A percentile compares a stretch with the other conserved stretches of the same genome.
Evolutionary conservation across 2,888 invertebrate genomes (phyloP).

Genomic region (Cerceris rybyensis): DNA sequence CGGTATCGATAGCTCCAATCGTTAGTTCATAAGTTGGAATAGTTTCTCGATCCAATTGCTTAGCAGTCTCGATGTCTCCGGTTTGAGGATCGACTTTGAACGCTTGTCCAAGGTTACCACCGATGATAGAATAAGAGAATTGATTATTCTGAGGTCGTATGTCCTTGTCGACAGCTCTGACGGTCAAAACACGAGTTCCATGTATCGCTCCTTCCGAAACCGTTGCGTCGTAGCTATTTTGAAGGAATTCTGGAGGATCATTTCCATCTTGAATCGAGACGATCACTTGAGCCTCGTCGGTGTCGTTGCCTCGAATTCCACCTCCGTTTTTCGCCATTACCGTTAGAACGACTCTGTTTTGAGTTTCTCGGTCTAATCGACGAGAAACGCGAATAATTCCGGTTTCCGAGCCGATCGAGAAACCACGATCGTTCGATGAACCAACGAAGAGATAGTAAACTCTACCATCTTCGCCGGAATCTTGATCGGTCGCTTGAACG

Average conservation of each 20-base stretch:
- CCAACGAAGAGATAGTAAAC: conserved; percentile 96
- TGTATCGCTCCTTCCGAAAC: conserved; percentile 91
- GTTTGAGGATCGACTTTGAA: conserved; percentile 94
- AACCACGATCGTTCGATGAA: conserved; percentile 95
- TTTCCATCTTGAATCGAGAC: conserved; percentile 97
- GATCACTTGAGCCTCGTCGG: conserved; percentile 96
- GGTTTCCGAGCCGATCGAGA: conserved; percentile 91
- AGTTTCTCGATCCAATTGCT: conserved; percentile 91
- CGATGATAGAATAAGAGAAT: conserved; percentile 94
- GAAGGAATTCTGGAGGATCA: conserved; percentile 96
- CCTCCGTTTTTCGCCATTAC: conserved; percentile 97
- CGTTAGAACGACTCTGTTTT: conserved; percentile 93
- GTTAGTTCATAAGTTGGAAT: conserved; percentile 89
- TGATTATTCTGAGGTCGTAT: conserved; percentile 95
- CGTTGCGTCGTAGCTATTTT: conserved; percentile 89
- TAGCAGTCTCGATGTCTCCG: conserved; percentile 91
- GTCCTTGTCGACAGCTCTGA: conserved; percentile 95
- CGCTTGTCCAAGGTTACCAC: conserved; percentile 91
- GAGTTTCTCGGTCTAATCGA: conserved; percentile 92
- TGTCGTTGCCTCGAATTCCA: conserved; percentile 96
- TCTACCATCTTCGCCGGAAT: conserved; percentile 92
- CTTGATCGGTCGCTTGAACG: conserved; percentile 94
- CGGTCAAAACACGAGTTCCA: conserved; percentile 89
- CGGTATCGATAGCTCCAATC: conserved; percentile 94
- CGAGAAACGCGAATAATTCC: conserved; percentile 93